Percentiles rank a stretch among this genome's conserved stretches.
These are phyloP conservation scores for Mesopsocus fuscifrons DNA, from an alignment of 2,888 invertebrate species.

Conservation along the genomic window DNA sequence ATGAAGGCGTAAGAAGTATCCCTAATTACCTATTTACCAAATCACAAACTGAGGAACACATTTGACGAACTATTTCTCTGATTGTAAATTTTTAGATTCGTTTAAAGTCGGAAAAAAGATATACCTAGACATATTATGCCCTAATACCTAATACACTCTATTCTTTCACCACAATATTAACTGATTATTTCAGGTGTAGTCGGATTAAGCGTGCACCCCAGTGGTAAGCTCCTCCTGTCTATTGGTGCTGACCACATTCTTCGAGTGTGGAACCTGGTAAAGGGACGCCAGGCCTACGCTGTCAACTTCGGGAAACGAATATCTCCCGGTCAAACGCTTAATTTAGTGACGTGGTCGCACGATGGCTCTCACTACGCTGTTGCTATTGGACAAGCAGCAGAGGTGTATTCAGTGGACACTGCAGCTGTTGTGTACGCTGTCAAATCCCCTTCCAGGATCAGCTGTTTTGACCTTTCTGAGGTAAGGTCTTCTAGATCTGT, in stretches of 20 bases:
- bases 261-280: constrained; percentile 85
- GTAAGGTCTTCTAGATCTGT: no score
- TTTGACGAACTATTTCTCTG: no score
- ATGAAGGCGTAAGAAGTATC: background rate
- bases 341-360: constrained; percentile 46
- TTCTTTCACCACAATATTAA: no score
- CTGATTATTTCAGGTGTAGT: constrained; percentile 41
- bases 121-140: no score
- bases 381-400: constrained; percentile 47
- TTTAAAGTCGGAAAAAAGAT: no score
- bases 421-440: constrained; percentile 51
- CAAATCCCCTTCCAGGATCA: constrained; percentile 46
- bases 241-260: constrained; percentile 68
- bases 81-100: no score
- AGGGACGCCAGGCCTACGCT: constrained; percentile 75
- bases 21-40: background rate
- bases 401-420: constrained; percentile 62
- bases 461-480: constrained; percentile 46
- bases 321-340: constrained; percentile 15
- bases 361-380: constrained; percentile 59
- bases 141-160: no score
- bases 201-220: constrained; percentile 66
- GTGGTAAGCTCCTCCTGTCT: constrained; percentile 73
- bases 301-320: constrained; percentile 58
- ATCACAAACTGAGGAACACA: no score